Conservation (phyloP, 2,797 vertebrate species). For the Alcedo atthis region DNA sequence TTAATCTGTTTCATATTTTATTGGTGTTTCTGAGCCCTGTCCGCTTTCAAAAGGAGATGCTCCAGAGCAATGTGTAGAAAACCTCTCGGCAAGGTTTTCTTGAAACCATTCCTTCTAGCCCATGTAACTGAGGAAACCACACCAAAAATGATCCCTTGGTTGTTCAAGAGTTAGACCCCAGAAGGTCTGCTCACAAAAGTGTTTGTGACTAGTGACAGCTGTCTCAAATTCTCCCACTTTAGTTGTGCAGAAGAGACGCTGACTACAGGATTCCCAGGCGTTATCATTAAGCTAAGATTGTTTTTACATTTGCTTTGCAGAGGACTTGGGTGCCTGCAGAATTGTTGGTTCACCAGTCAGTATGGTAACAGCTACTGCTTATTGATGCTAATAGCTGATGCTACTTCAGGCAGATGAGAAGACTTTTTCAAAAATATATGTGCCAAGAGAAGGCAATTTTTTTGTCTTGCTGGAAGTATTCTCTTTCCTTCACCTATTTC, state of each 20-base stretch:
- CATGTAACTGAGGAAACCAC: neutral
- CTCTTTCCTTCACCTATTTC: neutral
- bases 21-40: neutral
- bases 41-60: neutral
- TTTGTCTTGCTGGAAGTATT: neutral
- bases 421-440: neutral
- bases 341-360: neutral
- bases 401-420: neutral
- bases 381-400: neutral
- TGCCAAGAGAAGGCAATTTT: neutral
- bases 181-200: neutral
- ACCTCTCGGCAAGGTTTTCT: neutral
- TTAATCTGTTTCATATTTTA: neutral
- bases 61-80: neutral
- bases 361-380: neutral
- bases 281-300: neutral
- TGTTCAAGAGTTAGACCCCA: neutral
- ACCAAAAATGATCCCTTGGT: fast-evolving
- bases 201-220: neutral
- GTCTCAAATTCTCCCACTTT: neutral
- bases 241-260: neutral
- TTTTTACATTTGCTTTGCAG: neutral
- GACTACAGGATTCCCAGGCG: neutral
- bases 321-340: neutral
- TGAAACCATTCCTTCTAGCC: neutral